Conservation (phyloP, 2,113 vertebrate genomes). For the Brachypteracias leptosomus region DNA sequence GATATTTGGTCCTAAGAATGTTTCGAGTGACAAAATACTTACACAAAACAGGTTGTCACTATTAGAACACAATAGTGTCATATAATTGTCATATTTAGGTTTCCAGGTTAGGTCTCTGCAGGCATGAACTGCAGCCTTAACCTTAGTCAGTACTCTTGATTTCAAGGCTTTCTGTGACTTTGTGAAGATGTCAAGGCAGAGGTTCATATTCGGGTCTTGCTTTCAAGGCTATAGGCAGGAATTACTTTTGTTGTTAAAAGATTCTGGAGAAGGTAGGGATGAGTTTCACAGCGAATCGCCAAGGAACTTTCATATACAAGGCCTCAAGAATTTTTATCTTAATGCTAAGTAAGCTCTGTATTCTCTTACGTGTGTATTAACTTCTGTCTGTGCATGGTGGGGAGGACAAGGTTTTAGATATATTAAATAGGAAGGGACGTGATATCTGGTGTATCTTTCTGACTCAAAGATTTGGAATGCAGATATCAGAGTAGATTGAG, state of each 20-base stretch:
- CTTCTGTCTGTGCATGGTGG: rapidly evolving
- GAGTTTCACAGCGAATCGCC: neutral
- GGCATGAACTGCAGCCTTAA: neutral
- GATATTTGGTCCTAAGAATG: neutral
- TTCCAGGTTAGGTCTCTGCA: neutral
- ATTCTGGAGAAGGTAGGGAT: neutral
- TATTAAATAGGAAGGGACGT: neutral
- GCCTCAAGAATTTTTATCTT: neutral
- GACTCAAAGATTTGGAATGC: neutral
- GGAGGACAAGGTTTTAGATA: neutral
- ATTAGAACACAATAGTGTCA: neutral
- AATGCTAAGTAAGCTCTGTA: neutral
- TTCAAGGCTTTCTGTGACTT: neutral
- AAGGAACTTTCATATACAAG: neutral
- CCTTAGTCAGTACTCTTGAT: neutral
- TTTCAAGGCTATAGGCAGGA: neutral
- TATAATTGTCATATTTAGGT: neutral
- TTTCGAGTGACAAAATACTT: neutral
- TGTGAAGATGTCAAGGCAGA: neutral
- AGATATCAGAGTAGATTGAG: neutral
- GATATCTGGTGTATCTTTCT: neutral
- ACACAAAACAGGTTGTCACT: neutral
- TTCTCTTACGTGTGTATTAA: neutral
- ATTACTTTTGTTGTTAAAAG: neutral
- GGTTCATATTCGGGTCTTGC: neutral